Evolutionary conservation across 2,797 vertebrate genomes (phyloP), one percentile per base, ranked within the genome.

Genomic region (Hybognathus amarus): DNA sequence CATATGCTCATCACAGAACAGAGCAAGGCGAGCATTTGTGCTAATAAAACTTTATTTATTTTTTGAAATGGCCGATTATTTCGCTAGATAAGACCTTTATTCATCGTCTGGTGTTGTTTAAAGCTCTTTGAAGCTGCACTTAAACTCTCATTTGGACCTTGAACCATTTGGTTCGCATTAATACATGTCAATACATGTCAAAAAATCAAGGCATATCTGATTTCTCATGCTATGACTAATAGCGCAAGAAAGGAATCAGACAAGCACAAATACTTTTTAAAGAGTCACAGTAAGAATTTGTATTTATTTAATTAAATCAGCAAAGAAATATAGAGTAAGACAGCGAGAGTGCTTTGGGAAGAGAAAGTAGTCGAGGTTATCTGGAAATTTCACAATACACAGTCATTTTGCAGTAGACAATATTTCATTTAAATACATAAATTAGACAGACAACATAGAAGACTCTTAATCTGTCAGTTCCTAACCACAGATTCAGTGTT

Each of bases 241-340:
- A 27, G 56, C 2, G 9, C 9, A 24, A 36, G 4, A 74, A 30
- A 81, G 42, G 8, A 50, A 64, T 20, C 6, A 66, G 40, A 45
- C n/a, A 8, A 42, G 67, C 11, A 42, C 18, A 42, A 59, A 56
- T 8, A 6, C 18, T 6, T 20, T 27, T 36, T 18, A 12, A 45
- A 30, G 66, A 50, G 36, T 52, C 36, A 73, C 63, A 79, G 33
- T 74, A 87, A 75, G 20, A 52, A 27, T 63, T 88, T 87, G 81
- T 91, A 88, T 91, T 64, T 89, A 85, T 89, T 94, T 93, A 92
- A 93, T 93, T 93, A 88, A 90, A 90, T 93, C 91, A 93, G 91
- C 90, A n/a, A n/a, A 67, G 50, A 71, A 75, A 85, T 68, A 73
- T 12, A 59, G 70, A 73, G 52, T 45, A 66, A 83, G 85, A 82